These are phyloP conservation scores for Schlechtendalia chinensis DNA, from an alignment of 1,140 invertebrate species.

Conservation along the genomic window DNA sequence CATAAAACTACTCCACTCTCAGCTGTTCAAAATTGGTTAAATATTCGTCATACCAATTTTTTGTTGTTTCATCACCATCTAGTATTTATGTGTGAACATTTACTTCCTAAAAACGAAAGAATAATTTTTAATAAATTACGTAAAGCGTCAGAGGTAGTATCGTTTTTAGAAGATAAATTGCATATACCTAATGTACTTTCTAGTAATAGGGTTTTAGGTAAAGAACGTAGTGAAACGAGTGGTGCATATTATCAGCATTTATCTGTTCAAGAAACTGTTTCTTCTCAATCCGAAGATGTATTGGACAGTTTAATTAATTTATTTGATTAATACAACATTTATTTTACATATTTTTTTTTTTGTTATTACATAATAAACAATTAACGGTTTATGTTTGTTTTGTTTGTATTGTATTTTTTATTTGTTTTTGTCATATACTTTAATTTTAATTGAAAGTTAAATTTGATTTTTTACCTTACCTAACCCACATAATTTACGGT, in stretches of 20 bases:
- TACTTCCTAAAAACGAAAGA: constrained; percentile 66
- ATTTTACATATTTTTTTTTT: too few species aligned
- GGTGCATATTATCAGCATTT: constrained; percentile 22
- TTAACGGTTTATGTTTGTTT: background rate
- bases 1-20: constrained; percentile 66
- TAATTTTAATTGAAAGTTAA: too few species aligned
- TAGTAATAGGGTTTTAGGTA: constrained; percentile 21
- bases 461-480: too few species aligned
- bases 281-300: background rate
- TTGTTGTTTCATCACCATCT: constrained; percentile 88
- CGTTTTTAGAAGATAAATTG: constrained; percentile 41
- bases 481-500: too few species aligned
- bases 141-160: constrained; percentile 37
- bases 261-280: background rate
- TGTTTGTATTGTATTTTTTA: background rate
- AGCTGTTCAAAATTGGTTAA: constrained; percentile 85
- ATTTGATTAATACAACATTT: constrained; percentile 19
- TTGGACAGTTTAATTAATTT: background rate
- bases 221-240: constrained; percentile 2
- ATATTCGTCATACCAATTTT: constrained; percentile 71
- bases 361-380: too few species aligned
- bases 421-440: background rate
- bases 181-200: constrained; percentile 24
- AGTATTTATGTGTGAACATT: constrained; percentile 87
- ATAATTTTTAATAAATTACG: constrained; percentile 44